Evolutionary conservation across 2,113 vertebrate genomes (phyloP).

Genomic region (Propithecus coquereli): DNA sequence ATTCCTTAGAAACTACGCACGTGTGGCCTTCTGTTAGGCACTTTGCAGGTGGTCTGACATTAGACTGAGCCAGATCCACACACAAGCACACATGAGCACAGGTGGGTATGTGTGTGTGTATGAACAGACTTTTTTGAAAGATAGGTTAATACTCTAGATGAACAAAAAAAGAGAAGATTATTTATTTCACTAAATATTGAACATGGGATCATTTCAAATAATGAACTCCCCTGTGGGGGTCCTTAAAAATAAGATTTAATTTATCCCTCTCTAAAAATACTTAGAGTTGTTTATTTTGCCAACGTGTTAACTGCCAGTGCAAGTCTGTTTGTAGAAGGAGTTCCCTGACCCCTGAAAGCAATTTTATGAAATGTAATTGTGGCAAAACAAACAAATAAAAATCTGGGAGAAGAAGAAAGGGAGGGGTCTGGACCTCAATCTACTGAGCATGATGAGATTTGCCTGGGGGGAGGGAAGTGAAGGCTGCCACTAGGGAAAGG

Average conservation of each 20-base stretch:
- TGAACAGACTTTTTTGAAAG: neutral
- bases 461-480: neutral
- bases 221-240: neutral
- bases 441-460: neutral
- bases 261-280: neutral
- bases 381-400: neutral
- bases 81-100: too few species aligned
- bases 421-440: neutral
- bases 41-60: neutral
- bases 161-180: neutral
- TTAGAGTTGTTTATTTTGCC: neutral
- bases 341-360: neutral
- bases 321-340: neutral
- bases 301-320: neutral
- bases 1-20: constrained; percentile 21
- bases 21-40: neutral
- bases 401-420: neutral
- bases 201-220: neutral
- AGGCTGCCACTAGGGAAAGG: neutral
- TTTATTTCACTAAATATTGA: neutral
- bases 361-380: neutral
- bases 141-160: neutral
- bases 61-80: neutral
- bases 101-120: too few species aligned
- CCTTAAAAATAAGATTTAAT: constrained; percentile 11